A percentile compares a stretch with the other conserved stretches of the same genome.
Evolutionary conservation across 2,797 vertebrate species (phyloP).

Genomic region (Hydrophis major): DNA sequence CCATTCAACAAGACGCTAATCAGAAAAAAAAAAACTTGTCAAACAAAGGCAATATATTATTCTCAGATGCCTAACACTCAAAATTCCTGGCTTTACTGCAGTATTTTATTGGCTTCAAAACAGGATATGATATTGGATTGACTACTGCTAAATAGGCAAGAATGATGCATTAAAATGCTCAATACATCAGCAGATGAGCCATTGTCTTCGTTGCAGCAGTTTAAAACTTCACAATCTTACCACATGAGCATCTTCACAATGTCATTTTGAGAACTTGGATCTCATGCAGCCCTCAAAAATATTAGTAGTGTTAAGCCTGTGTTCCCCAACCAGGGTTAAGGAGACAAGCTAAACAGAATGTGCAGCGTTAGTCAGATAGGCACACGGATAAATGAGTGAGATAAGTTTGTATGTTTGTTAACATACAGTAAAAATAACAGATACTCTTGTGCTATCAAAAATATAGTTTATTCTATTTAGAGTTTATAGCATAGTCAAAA

Average conservation of each 20-base stretch:
- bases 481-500: no score
- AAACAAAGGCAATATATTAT: neutral
- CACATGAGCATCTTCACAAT: neutral
- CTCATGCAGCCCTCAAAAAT: slow-evolving; percentile 1
- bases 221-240: neutral
- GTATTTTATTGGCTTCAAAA: neutral
- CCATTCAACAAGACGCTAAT: neutral
- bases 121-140: neutral
- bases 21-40: neutral
- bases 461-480: no score
- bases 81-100: neutral
- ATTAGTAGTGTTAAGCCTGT: neutral
- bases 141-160: neutral
- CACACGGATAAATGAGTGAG: no score
- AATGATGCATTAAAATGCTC: neutral
- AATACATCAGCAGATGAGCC: neutral
- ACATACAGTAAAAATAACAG: no score
- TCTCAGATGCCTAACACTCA: neutral
- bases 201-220: neutral
- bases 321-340: no score
- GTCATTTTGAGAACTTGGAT: neutral
- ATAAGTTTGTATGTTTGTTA: no score
- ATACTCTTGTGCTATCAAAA: no score
- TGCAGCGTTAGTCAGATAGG: no score
- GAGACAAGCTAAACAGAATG: no score